Evolutionary conservation across 2,797 vertebrate genomes (phyloP).

Genomic region (Paratrypauchen microcephalus): DNA sequence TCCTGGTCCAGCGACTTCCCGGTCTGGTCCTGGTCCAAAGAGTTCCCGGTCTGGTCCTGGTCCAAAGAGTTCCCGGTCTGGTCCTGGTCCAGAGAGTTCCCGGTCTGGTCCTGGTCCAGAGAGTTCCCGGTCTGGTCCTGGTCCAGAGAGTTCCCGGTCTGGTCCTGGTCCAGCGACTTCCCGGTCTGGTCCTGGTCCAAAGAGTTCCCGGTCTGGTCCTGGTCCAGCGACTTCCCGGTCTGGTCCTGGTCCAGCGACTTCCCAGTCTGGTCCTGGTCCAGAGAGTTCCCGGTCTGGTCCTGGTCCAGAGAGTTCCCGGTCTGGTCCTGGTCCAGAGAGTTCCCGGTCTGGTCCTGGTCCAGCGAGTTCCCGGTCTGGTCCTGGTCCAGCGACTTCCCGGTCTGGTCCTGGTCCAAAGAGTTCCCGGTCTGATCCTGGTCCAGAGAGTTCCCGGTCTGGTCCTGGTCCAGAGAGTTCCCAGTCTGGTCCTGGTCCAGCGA

Average conservation of each 20-base stretch:
- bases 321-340: not conserved
- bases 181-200: too few relatives aligned
- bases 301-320: not conserved
- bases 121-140: not conserved
- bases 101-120: not conserved
- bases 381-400: too few relatives aligned
- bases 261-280: too few relatives aligned
- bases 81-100: not conserved
- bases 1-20: too few relatives aligned
- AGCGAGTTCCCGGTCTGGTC: not conserved
- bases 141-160: not conserved
- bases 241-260: too few relatives aligned
- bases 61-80: not conserved
- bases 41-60: not conserved
- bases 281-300: not conserved
- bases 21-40: too few relatives aligned
- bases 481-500: not conserved
- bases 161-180: too few relatives aligned
- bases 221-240: not conserved
- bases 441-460: not conserved
- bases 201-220: not conserved
- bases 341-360: not conserved
- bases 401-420: not conserved
- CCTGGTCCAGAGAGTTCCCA: too few relatives aligned
- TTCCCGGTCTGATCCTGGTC: not conserved